These are phyloP conservation scores for Paralichthys olivaceus DNA, from an alignment of 2,113 vertebrate species.

Conservation along the genomic window DNA sequence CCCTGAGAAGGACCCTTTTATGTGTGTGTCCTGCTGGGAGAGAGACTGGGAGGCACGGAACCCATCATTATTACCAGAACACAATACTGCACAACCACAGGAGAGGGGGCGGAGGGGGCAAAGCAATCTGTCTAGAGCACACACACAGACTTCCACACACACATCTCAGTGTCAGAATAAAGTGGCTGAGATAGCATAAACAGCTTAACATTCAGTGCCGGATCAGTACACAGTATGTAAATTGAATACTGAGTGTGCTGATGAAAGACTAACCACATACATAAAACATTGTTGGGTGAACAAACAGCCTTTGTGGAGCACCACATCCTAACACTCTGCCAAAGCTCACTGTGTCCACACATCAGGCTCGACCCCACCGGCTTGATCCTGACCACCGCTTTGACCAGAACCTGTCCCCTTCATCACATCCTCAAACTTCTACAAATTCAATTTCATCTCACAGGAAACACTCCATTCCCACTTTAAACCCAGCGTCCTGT, in stretches of 20 bases:
- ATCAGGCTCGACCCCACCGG: not conserved
- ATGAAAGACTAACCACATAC: constrained; percentile 73
- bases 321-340: constrained; percentile 16
- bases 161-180: constrained; percentile 55
- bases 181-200: constrained; percentile 70
- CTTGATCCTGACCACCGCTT: constrained; percentile 15
- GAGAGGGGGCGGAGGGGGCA: constrained; percentile 50
- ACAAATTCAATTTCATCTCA: not conserved
- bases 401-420: not conserved
- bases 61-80: constrained; percentile 76
- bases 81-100: constrained; percentile 75
- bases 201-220: constrained; percentile 70
- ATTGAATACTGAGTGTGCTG: constrained; percentile 71
- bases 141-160: constrained; percentile 23
- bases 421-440: constrained; percentile 10
- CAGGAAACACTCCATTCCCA: not conserved
- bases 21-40: constrained; percentile 72
- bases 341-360: constrained; percentile 28
- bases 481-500: not conserved
- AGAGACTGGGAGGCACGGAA: constrained; percentile 71
- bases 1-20: constrained; percentile 64
- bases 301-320: constrained; percentile 60
- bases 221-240: constrained; percentile 74
- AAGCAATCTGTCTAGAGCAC: constrained; percentile 67
- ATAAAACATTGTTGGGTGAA: constrained; percentile 68